These are phyloP conservation scores for Cotesia glomerata DNA, from an alignment of 1,140 invertebrate genomes.

Conservation along the genomic window DNA sequence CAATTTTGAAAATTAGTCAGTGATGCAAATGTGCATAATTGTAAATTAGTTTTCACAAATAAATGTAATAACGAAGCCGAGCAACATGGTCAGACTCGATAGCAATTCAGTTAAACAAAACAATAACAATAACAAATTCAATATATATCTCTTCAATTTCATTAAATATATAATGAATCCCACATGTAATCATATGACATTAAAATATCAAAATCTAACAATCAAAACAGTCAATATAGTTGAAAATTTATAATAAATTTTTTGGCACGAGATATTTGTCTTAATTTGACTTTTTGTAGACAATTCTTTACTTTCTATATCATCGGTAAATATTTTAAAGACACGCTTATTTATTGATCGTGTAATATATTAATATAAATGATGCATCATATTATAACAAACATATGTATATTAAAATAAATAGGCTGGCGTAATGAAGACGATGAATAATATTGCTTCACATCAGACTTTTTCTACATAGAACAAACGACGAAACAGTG, in stretches of 20 bases:
- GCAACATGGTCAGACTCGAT: conserved; percentile 50
- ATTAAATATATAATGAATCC: background rate
- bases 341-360: background rate
- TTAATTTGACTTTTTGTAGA: conserved; percentile 11
- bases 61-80: conserved; percentile 43
- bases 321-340: background rate
- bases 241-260: conserved; percentile 6
- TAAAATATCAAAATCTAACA: conserved; percentile 41
- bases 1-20: background rate
- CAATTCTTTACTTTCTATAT: background rate
- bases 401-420: conserved; percentile 19
- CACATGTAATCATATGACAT: conserved; percentile 17
- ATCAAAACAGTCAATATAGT: conserved; percentile 22
- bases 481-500: background rate
- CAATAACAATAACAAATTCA: conserved; percentile 59
- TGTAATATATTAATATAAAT: background rate
- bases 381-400: conserved; percentile 1
- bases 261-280: conserved; percentile 1
- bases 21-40: background rate
- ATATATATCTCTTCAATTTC: background rate
- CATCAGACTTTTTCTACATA: background rate
- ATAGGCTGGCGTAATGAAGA: conserved; percentile 7
- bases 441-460: background rate
- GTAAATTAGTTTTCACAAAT: background rate
- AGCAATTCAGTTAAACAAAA: conserved; percentile 58